Percentiles rank a stretch among this genome's conserved stretches.
Evolutionary conservation across 2,113 vertebrate species (phyloP).

Genomic region (Ictalurus furcatus): DNA sequence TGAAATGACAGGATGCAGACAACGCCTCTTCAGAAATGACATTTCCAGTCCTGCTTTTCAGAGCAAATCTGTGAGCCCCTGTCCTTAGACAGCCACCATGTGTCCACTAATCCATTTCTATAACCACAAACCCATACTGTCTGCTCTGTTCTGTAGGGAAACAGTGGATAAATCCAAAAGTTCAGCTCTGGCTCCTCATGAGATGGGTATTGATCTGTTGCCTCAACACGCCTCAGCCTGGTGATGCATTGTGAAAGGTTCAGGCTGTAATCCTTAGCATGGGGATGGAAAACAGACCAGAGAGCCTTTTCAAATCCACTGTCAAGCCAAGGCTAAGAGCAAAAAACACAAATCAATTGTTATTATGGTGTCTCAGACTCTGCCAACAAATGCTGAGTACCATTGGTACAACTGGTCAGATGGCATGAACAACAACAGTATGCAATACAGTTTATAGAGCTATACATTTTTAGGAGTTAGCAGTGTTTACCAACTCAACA

Average conservation of each 20-base stretch:
- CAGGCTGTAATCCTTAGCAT: constrained; percentile 27
- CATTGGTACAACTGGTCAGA: neutral
- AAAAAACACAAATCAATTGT: constrained; percentile 48
- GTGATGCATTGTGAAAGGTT: constrained; percentile 47
- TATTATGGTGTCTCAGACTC: constrained; percentile 19
- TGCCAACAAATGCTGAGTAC: constrained; percentile 13
- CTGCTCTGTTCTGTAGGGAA: constrained; percentile 31
- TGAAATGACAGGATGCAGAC: neutral
- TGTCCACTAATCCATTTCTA: constrained; percentile 53
- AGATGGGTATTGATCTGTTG: constrained; percentile 52
- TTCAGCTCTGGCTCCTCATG: constrained; percentile 43
- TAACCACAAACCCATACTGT: constrained; percentile 32
- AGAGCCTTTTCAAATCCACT: constrained; percentile 37
- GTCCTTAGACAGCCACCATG: constrained; percentile 14
- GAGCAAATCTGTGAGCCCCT: constrained; percentile 29
- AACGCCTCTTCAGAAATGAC: neutral
- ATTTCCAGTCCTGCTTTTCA: constrained; percentile 24
- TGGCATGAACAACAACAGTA: neutral
- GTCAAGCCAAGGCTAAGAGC: constrained; percentile 25
- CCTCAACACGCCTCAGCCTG: constrained; percentile 33
- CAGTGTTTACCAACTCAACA: neutral
- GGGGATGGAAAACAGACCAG: constrained; percentile 38
- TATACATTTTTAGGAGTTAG: neutral
- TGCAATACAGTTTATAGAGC: neutral
- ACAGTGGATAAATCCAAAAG: constrained; percentile 50